Percentiles rank a stretch among this genome's conserved stretches.
Evolutionary conservation across 2,888 invertebrate genomes (phyloP).

Genomic region (Linyphia triangularis): DNA sequence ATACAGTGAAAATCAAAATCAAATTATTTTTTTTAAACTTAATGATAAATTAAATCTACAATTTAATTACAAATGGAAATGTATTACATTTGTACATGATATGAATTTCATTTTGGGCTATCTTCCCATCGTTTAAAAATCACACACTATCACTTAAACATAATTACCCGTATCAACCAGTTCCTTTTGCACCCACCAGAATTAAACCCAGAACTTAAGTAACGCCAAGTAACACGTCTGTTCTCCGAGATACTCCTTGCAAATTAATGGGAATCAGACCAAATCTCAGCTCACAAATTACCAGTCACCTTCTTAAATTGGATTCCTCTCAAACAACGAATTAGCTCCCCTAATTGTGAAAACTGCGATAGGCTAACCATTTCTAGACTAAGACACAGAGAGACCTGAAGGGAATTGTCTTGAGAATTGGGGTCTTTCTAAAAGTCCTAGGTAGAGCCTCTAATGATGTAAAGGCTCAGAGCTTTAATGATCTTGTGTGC

Average conservation of each 20-base stretch:
- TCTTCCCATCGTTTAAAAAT: too few relatives aligned
- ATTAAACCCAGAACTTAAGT: too few relatives aligned
- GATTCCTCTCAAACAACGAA: conserved; percentile 5
- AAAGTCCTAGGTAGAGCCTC: conserved; percentile 10
- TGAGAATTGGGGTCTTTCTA: background rate
- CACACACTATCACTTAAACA: too few relatives aligned
- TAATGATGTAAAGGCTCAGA: conserved; percentile 47
- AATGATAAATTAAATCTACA: too few relatives aligned
- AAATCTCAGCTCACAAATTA: conserved; percentile 40
- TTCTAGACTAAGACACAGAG: conserved; percentile 5
- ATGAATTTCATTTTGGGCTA: too few relatives aligned
- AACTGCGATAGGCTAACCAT: conserved; percentile 49
- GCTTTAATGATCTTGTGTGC: conserved; percentile 33
- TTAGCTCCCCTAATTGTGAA: conserved; percentile 35
- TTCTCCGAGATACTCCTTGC: background rate
- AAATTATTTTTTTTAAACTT: too few relatives aligned
- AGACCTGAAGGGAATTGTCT: conserved; percentile 22
- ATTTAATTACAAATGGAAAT: too few relatives aligned
- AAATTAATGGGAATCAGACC: background rate
- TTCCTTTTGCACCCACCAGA: too few relatives aligned
- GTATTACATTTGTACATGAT: too few relatives aligned
- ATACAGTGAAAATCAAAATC: too few relatives aligned
- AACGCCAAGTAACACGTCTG: background rate
- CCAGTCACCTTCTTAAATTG: conserved; percentile 11
- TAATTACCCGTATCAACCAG: too few relatives aligned